Percentiles rank a stretch among this genome's conserved stretches.
Conservation (phyloP, 2,797 vertebrate genomes). For the Erithacus rubecula region DNA sequence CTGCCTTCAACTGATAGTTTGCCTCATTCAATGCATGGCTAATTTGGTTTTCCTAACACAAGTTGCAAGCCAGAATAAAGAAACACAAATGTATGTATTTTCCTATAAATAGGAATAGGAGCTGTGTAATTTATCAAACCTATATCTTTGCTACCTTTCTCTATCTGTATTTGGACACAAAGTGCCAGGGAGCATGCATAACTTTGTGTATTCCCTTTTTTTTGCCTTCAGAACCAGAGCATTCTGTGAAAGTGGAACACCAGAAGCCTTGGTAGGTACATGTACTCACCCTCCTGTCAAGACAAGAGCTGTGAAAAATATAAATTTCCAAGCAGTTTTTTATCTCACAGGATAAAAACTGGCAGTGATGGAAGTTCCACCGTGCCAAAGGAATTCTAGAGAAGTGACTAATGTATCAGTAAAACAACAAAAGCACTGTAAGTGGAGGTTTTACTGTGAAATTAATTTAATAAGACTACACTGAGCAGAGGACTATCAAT, state of each 20-base stretch:
- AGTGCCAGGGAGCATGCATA: accelerated
- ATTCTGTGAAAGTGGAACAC: neutral
- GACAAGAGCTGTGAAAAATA: neutral
- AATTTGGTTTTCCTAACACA: neutral
- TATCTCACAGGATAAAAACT: neutral
- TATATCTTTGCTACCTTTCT: neutral
- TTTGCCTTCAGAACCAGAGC: neutral
- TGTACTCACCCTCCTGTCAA: neutral
- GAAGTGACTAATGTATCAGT: neutral
- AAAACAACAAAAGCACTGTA: neutral
- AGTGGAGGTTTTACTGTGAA: neutral
- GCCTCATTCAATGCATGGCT: neutral
- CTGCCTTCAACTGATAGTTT: neutral
- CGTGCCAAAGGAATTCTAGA: neutral
- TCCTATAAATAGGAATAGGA: neutral
- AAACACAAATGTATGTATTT: neutral
- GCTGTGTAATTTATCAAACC: neutral
- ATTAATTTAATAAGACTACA: neutral
- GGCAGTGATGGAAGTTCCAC: neutral
- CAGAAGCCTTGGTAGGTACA: neutral
- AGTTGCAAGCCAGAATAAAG: neutral
- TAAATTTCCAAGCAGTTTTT: neutral
- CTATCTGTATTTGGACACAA: neutral
- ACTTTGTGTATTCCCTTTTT: neutral
- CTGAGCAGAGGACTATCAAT: neutral